Base-by-base conservation (phyloP, 2,888 invertebrate genomes). In the Pollenia amentaria region DNA sequence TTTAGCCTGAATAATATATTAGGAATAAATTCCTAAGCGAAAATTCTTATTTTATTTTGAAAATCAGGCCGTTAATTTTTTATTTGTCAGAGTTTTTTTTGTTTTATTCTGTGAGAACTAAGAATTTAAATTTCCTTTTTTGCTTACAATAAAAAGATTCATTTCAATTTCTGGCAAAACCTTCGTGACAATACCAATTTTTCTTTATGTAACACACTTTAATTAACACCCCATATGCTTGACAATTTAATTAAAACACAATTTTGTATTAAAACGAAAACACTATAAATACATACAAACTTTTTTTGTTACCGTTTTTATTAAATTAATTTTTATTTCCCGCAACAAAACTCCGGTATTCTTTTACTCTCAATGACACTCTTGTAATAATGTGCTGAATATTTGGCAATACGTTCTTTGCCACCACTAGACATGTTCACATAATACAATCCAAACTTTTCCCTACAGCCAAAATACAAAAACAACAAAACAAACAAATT, bases 391-490 rank as follows among this genome's bases (percentile, higher is more conserved):
- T 79, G 80, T 72, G 88, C 94, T 84, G 97, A 97, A 53, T 94
- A 94, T 91, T 96, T 96, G 0, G 95, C 94, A 0, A 94, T 95
- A 88, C 97, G 94, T 1, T 94, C 94, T 86, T 95, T 94, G 0
- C 94, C 93, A 0, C 94, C 93, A 88, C 94, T 95, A 1, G 93
- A 91, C 90, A 96, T 96, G 90, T 97, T 95, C 0, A 97, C 96
- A 89, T 95, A 94, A 89, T 95, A 95, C 0, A 97, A 89, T 8
- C 97, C 97, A 92, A 96, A 97, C 90, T 94, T 95, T 87, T 94
- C 94, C 12, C 96, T 96, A 91, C 78, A 94, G 94, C 46, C 55
- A 65, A 78, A 80, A 73, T 10, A 57, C 57, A 48, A 60, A 64
- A 46, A 18, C 16, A 69, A 44, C 18, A 53, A 73, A 76, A 81